Evolutionary conservation across 2,888 invertebrate species (phyloP).

Genomic region (Hemistola chrysoprasaria): DNA sequence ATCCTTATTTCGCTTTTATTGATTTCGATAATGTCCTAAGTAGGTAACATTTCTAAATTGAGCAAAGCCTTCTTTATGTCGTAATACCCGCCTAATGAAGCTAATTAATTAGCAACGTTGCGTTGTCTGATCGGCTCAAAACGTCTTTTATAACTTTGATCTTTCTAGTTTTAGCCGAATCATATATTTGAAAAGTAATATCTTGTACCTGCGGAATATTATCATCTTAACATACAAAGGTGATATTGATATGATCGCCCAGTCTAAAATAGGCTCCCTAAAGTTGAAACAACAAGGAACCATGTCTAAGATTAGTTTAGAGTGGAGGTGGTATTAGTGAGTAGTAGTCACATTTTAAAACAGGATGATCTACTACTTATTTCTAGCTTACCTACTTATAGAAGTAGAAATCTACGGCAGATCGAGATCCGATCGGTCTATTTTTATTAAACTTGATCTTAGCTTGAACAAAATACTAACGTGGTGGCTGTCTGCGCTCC

Average conservation of each 20-base stretch:
- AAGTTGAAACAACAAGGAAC: no score
- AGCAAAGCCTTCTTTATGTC: slow-evolving; percentile 2
- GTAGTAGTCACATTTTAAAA: no score
- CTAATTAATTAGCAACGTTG: slow-evolving; percentile 6
- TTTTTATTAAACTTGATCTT: slow-evolving; percentile 51
- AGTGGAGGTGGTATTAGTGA: no score
- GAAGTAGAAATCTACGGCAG: slow-evolving; percentile 30
- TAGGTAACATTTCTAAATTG: not conserved
- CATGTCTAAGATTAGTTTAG: no score
- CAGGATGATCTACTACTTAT: slow-evolving; percentile 4
- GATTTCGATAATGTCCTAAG: slow-evolving; percentile 3
- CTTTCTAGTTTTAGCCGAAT: no score
- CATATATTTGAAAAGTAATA: no score
- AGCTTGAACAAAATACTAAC: slow-evolving; percentile 34
- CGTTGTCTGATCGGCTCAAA: no score
- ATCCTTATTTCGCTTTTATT: not conserved
- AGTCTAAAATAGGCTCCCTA: no score
- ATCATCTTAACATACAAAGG: no score
- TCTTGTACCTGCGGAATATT: no score
- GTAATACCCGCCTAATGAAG: slow-evolving; percentile 10
- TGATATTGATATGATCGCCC: no score
- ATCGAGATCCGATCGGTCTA: slow-evolving; percentile 47
- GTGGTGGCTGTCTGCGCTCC: slow-evolving; percentile 24
- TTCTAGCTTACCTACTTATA: slow-evolving; percentile 25
- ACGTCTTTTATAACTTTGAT: no score